Evolutionary conservation across 2,113 vertebrate genomes (phyloP).

Genomic region (Tetrao urogallus): DNA sequence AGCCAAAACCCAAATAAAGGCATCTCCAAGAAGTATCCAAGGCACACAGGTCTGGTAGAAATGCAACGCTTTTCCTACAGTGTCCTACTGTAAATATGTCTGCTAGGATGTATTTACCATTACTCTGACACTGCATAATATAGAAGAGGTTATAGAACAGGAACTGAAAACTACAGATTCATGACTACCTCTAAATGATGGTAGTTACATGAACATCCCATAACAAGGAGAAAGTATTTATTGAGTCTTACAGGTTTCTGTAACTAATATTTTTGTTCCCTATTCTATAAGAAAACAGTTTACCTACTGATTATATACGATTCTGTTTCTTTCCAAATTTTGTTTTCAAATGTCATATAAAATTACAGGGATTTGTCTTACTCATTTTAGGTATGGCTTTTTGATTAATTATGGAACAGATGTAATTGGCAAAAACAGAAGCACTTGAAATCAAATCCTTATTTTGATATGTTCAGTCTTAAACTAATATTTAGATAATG

Average conservation of each 20-base stretch:
- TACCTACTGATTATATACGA: fast-evolving
- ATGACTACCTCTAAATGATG: neutral
- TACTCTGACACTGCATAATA: neutral
- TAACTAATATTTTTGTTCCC: neutral
- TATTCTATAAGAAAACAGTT: neutral
- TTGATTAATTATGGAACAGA: neutral
- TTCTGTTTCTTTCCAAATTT: neutral
- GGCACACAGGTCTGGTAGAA: neutral
- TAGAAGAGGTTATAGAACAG: neutral
- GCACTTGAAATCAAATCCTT: neutral
- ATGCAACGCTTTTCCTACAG: neutral
- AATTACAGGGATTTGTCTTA: neutral
- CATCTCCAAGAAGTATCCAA: neutral
- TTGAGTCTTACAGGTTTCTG: neutral
- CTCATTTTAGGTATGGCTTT: neutral
- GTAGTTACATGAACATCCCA: neutral
- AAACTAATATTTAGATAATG: neutral
- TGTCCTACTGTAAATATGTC: too few species aligned
- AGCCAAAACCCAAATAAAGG: neutral
- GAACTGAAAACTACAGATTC: neutral
- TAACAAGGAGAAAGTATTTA: neutral
- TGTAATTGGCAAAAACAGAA: neutral
- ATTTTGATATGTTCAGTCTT: neutral
- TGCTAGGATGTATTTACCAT: neutral
- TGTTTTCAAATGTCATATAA: neutral